Evolutionary conservation across 2,113 vertebrate genomes (phyloP), one percentile per base, ranked within the genome.

Genomic region (Ceratotherium simum): DNA sequence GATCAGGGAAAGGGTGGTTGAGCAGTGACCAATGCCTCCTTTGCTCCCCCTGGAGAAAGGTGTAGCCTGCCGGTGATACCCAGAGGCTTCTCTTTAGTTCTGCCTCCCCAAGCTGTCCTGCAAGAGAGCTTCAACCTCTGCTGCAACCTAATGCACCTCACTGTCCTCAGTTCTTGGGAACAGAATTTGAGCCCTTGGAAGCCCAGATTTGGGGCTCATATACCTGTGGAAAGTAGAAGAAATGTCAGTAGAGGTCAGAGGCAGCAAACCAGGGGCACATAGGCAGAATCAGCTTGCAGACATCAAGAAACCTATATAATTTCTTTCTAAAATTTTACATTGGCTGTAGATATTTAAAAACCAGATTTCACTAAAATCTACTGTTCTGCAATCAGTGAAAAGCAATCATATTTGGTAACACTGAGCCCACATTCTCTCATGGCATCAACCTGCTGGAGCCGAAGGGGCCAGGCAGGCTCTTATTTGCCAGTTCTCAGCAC

Each of bases 261-360:
- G 42, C 54, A 73, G 62, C 8, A 67, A 84, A 56, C n/a, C 3
- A 8, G n/a, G 60, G 75, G 27, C 42, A 23, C 27, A 20, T 0
- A 58, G 29, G 39, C 69, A 31, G 31, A 85, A 36, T 46, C 56
- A 85, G n/a, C 36, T n/a, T 85, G 46, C 56, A 54, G 42, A 91
- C 21, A 69, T 80, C 73, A 65, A 33, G 18, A 93, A 79, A 90
- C 25, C n/a, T 60, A 2, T 48, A 21, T 4, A 14, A 51, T 67
- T 72, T 95, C 54, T 84, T 48, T n/a, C 46, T 88, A 76, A 95
- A 84, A 51, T 21, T 65, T 69, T 90, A 69, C 96, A 76, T 91
- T 56, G 36, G 31, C 64, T 72, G 58, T 78, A 86, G 92, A 94
- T 69, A 92, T 92, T 64, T 62, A 72, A 94, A 81, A 95, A 60